Evolutionary conservation across 2,888 invertebrate genomes (phyloP), one percentile per base, ranked within the genome.

Genomic region (Pyrocoelia pectoralis): DNA sequence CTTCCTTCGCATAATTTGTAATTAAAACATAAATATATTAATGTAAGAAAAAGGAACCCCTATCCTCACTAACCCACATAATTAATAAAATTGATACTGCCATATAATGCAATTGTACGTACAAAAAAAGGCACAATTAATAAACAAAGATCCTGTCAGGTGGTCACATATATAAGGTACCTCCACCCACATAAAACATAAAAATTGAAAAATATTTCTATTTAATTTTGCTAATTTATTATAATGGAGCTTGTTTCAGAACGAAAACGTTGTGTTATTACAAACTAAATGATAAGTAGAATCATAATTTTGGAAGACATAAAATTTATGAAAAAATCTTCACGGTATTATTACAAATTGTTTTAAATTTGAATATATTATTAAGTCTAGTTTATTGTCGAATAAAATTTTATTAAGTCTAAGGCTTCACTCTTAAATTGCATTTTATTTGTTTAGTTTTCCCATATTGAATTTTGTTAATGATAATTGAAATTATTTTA

Each of bases 191-290:
- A 33, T n/a, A 3, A n/a, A 8, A 33, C 33, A n/a, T 33, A 10
- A 33, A 33, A 8, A 33, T n/a, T 33, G 33, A 33, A 68, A 69
- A 70, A 69, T 67, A 61, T 67, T 65, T 67, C 57, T 66, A 69
- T 70, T 70, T 69, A 70, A 70, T 70, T 70, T 70, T 54, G 64
- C 65, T 69, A 70, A 70, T 68, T 70, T 70, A 69, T 69, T 69
- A 52, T 68, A 70, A 70, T 67, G 66, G 64, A 41, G 51, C 41
- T 60, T 62, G 53, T 65, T 67, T 68, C 63, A 61, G 50, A 62
- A 64, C 64, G 15, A 66, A 66, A 68, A 66, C 66, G 61, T 63
- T 51, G 62, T 54, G 64, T 69, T 69, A 69, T 70, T 66, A 70
- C 65, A 68, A 33, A 67, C 67, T 69, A 67, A 43, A 69, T 69